These are phyloP conservation scores for Eurosta solidaginis DNA, from an alignment of 1,140 invertebrate genomes.

Conservation along the genomic window DNA sequence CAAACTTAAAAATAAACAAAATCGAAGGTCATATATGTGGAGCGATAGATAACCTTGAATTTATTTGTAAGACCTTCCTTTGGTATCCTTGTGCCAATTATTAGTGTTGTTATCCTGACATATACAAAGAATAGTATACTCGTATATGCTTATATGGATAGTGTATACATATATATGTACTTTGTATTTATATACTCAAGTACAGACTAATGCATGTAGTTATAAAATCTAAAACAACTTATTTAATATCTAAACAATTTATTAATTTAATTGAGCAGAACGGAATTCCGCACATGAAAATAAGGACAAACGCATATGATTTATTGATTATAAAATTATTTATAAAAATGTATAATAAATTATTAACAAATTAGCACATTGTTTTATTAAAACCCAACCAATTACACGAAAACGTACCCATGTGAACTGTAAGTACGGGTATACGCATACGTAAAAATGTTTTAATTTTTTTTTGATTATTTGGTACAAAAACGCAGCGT, in stretches of 20 bases:
- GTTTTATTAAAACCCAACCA: too few relatives aligned
- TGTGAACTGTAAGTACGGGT: too few relatives aligned
- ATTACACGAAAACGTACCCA: too few relatives aligned
- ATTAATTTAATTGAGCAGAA: not conserved
- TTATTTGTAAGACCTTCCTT: constrained; percentile 6
- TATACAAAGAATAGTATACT: not conserved
- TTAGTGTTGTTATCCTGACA: not conserved
- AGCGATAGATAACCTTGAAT: not conserved
- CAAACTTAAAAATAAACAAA: too few relatives aligned
- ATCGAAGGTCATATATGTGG: too few relatives aligned
- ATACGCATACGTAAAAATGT: too few relatives aligned
- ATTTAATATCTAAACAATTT: too few relatives aligned
- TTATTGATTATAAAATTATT: not conserved
- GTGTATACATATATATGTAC: not conserved
- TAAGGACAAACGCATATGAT: not conserved
- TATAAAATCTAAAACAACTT: not conserved
- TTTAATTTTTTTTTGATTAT: too few relatives aligned
- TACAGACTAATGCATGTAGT: not conserved
- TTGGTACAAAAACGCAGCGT: too few relatives aligned
- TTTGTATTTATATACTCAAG: not conserved
- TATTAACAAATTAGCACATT: too few relatives aligned
- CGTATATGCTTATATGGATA: not conserved
- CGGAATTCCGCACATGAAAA: not conserved
- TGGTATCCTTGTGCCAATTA: constrained; percentile 18
- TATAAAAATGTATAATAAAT: not conserved